Base-by-base conservation (phyloP, 2,888 invertebrate species). In the Melanchra persicariae region DNA sequence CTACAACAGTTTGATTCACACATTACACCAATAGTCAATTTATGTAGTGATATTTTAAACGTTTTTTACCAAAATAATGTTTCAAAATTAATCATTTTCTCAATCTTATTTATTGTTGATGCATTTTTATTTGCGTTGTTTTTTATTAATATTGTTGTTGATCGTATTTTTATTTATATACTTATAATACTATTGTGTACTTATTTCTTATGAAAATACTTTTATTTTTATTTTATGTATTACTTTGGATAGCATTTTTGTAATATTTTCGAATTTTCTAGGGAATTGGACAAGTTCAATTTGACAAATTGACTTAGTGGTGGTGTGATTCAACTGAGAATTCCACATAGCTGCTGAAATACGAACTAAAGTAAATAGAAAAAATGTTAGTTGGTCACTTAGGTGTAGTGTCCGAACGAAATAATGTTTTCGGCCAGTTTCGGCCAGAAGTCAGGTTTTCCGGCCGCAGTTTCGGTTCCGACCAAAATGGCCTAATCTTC, bases 301-400 rank as follows among this genome's bases (percentile, higher is more conserved):
- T 73, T 51, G 26, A 58, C 34, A 67, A 89, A 90, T 93, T 91
- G 91, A 91, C 91, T 91, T 86, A 67, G 85, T 89, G 90, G 90
- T 93, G 89, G 90, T 93, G 94, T 94, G 93, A 90, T 85, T 91
- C 89, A 89, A 89, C 88, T 90, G 89, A 70, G 76, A 85, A 83
- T 85, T 81, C 87, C 83, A 86, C 78, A 83, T 88, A 88, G 86
- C 79, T 88, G 88, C 85, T 79, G 78, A 81, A 81, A 82, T 82
- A 85, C 81, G 83, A 81, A 84, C 80, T 78, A 73, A 78, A 79
- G 66, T 79, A 83, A 84, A 84, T 81, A 84, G 76, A 76, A 77
- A 75, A 80, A 81, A 84, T 37, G 45, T 78, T 81, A 78, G 81
- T 81, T 80, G 74, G 83, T 78, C 74, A 71, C 59, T 70, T 83